A percentile compares a stretch with the other conserved stretches of the same genome.
Evolutionary conservation across 2,888 invertebrate genomes (phyloP).

Genomic region (Oscheius sp.): DNA sequence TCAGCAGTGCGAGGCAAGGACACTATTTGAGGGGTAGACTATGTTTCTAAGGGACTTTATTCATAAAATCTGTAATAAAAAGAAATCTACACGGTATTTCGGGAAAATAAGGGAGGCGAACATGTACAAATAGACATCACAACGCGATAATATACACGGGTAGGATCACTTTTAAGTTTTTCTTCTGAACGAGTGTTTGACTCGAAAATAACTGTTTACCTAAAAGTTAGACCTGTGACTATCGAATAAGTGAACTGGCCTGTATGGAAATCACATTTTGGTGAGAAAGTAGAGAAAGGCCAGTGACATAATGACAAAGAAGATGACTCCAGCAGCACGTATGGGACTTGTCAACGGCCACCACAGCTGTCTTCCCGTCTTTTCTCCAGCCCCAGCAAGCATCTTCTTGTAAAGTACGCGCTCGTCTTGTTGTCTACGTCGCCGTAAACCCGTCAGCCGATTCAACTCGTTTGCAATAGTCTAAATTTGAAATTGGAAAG

Average conservation of each 20-base stretch:
- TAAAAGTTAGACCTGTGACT: too few species aligned
- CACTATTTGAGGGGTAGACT: not conserved
- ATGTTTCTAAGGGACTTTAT: too few species aligned
- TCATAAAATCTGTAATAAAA: too few species aligned
- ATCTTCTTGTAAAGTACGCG: constrained; percentile 46
- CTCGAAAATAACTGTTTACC: too few species aligned
- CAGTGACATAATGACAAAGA: constrained; percentile 14
- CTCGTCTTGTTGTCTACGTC: constrained; percentile 41
- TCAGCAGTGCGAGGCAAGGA: constrained; percentile 14
- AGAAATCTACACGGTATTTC: too few species aligned
- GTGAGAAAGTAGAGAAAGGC: constrained; percentile 34
- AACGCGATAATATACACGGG: too few species aligned
- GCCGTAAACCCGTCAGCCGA: constrained; percentile 31
- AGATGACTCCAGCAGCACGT: constrained; percentile 17
- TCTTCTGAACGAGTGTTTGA: too few species aligned
- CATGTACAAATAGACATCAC: too few species aligned
- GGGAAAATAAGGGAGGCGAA: too few species aligned
- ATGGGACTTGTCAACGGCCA: not conserved
- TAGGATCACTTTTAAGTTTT: too few species aligned
- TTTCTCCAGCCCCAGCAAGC: constrained; percentile 39
- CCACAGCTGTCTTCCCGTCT: not conserved
- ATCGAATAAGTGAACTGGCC: not conserved
- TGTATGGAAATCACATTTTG: constrained; percentile 8
- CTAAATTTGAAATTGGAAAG: constrained; percentile 21
- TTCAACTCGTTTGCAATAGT: constrained; percentile 37